A percentile compares a stretch with the other conserved stretches of the same genome.
Evolutionary conservation across 2,888 invertebrate genomes (phyloP).

Genomic region (Thymelicus sylvestris): DNA sequence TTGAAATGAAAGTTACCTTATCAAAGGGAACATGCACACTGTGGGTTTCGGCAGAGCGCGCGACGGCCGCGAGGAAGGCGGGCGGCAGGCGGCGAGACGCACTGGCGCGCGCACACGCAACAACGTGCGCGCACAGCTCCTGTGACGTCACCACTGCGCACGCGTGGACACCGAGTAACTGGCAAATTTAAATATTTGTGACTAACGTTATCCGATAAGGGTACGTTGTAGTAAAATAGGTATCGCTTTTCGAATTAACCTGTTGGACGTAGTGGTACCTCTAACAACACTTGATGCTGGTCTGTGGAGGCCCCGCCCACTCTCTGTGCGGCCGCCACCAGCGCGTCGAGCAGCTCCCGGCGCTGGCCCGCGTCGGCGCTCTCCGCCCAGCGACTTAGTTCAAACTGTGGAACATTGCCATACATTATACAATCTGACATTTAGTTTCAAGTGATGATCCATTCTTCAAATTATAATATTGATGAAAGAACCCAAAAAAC

Average conservation of each 20-base stretch:
- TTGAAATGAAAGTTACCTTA: conserved; percentile 50
- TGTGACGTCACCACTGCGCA: conserved; percentile 47
- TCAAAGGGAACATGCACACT: conserved; percentile 53
- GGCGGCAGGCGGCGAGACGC: conserved; percentile 53
- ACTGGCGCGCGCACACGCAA: conserved; percentile 44
- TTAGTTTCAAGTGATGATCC: no score
- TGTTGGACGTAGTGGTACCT: conserved; percentile 47
- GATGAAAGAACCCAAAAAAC: no score
- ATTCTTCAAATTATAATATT: no score
- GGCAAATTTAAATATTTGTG: conserved; percentile 8
- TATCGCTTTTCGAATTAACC: no score
- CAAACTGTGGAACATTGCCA: conserved; percentile 53
- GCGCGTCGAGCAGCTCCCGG: conserved; percentile 52
- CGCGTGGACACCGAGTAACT: conserved; percentile 65
- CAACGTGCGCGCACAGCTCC: conserved; percentile 49
- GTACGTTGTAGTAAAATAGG: no score
- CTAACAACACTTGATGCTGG: conserved; percentile 58
- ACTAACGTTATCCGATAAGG: neutral
- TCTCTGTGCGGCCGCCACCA: conserved; percentile 52
- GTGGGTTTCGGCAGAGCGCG: conserved; percentile 47
- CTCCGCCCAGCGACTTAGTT: conserved; percentile 58
- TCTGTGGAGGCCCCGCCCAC: conserved; percentile 50
- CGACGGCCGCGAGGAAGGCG: conserved; percentile 51
- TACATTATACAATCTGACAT: neutral
- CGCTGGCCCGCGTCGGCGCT: conserved; percentile 48